These are phyloP conservation scores for Thaleichthys pacificus DNA, from an alignment of 2,797 vertebrate species.

Conservation along the genomic window DNA sequence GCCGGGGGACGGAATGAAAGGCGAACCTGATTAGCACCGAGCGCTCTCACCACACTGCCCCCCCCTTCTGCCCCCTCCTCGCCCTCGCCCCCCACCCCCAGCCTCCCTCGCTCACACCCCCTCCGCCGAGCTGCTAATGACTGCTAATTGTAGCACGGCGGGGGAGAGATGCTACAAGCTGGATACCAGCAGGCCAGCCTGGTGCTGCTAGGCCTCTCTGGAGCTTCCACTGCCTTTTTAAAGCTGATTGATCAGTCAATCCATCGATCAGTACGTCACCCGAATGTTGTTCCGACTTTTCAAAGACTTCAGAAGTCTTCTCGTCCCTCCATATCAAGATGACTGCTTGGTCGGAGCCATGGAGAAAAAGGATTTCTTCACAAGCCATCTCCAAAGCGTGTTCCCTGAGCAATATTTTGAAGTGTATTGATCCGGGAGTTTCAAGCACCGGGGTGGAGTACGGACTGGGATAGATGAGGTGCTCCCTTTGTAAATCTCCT, in stretches of 20 bases:
- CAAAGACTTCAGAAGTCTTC: too few relatives aligned
- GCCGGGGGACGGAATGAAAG: conserved; percentile 32
- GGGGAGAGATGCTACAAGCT: conserved; percentile 55
- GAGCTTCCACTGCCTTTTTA: conserved; percentile 30
- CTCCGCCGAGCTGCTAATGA: conserved; percentile 67
- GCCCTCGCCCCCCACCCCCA: background rate
- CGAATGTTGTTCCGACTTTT: conserved; percentile 11
- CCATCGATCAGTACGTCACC: conserved; percentile 43
- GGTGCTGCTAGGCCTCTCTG: conserved; percentile 18
- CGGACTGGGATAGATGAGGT: conserved; percentile 43
- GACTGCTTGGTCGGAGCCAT: too few relatives aligned
- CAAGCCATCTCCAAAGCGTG: background rate
- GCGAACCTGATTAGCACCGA: conserved; percentile 46
- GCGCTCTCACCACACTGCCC: conserved; percentile 37
- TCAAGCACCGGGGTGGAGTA: conserved; percentile 11
- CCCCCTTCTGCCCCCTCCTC: conserved; percentile 20
- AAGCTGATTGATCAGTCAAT: conserved; percentile 53
- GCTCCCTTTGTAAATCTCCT: conserved; percentile 56
- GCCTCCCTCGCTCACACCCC: background rate
- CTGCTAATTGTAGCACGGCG: conserved; percentile 70
- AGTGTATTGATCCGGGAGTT: conserved; percentile 34
- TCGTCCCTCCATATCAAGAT: too few relatives aligned
- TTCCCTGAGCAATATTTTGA: conserved; percentile 20
- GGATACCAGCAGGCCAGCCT: conserved; percentile 27
- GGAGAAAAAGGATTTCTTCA: background rate